A percentile compares a stretch with the other conserved stretches of the same genome.
Conservation (phyloP, 2,888 invertebrate species). For the Hermaeophaga mercurialis region DNA sequence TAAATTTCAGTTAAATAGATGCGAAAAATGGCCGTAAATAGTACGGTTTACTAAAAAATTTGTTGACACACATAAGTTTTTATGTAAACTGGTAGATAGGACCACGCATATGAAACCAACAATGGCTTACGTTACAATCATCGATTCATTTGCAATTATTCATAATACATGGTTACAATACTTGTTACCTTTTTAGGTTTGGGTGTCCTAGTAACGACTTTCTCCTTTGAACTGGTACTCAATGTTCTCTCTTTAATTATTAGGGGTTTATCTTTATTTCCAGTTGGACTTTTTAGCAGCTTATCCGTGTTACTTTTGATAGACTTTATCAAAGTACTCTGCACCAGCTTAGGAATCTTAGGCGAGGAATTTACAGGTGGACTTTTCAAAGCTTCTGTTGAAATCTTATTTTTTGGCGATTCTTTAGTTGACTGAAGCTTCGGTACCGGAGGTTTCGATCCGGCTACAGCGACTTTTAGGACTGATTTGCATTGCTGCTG, state of each 20-base stretch:
- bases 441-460: conserved; percentile 1
- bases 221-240: conserved; percentile 32
- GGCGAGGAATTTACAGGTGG: conserved; percentile 38
- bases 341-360: conserved; percentile 43
- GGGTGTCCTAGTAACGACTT: conserved; percentile 20
- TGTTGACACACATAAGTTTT: no score
- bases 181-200: conserved; percentile 24
- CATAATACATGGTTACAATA: no score
- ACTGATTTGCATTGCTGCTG: conserved; percentile 16
- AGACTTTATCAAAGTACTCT: conserved; percentile 46
- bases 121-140: no score
- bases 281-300: conserved; percentile 42
- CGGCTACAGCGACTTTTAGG: conserved; percentile 21
- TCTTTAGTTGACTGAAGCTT: conserved; percentile 17
- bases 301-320: conserved; percentile 33
- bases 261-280: conserved; percentile 45
- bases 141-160: no score
- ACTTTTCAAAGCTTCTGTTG: conserved; percentile 23
- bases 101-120: no score
- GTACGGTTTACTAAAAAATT: no score
- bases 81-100: no score
- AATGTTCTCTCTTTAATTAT: conserved; percentile 41
- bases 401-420: conserved; percentile 18
- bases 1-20: no score
- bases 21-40: no score